These are phyloP conservation scores for Antechinus stuartii DNA, from an alignment of 2,113 vertebrate genomes.

Conservation along the genomic window DNA sequence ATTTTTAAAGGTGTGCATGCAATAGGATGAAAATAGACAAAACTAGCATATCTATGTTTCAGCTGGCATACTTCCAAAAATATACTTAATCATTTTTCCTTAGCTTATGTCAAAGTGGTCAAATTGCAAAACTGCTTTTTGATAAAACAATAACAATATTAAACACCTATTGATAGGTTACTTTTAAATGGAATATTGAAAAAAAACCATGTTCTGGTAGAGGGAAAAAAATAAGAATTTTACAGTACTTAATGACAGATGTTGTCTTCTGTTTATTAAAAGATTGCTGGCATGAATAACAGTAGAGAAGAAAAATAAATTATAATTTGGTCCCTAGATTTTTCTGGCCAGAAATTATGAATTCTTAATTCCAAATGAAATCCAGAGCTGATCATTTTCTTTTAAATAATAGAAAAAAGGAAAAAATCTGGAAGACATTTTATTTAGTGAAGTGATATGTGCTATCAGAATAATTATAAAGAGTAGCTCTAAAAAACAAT, in stretches of 20 bases:
- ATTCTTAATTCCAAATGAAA: slow-evolving; percentile 30
- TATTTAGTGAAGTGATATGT: slow-evolving; percentile 40
- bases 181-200: slow-evolving; percentile 64
- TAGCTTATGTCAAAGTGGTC: slow-evolving; percentile 57
- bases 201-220: slow-evolving; percentile 41
- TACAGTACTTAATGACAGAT: slow-evolving; percentile 63
- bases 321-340: slow-evolving; percentile 57
- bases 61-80: slow-evolving; percentile 50
- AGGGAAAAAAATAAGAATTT: slow-evolving; percentile 57
- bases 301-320: slow-evolving; percentile 57
- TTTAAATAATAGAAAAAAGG: slow-evolving; percentile 19
- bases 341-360: slow-evolving; percentile 47
- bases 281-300: slow-evolving; percentile 50
- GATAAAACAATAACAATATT: slow-evolving; percentile 61
- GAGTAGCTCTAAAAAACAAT: slow-evolving; percentile 57
- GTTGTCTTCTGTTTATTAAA: slow-evolving; percentile 56
- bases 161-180: slow-evolving; percentile 65
- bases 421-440: slow-evolving; percentile 23
- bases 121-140: slow-evolving; percentile 66
- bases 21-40: slow-evolving; percentile 50
- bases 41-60: not conserved
- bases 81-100: slow-evolving; percentile 55
- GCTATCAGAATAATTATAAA: slow-evolving; percentile 50
- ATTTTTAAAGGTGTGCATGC: slow-evolving; percentile 71
- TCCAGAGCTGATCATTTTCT: slow-evolving; percentile 41